Base-by-base conservation (phyloP, 2,888 invertebrate species). In the Oscheius sp. region DNA sequence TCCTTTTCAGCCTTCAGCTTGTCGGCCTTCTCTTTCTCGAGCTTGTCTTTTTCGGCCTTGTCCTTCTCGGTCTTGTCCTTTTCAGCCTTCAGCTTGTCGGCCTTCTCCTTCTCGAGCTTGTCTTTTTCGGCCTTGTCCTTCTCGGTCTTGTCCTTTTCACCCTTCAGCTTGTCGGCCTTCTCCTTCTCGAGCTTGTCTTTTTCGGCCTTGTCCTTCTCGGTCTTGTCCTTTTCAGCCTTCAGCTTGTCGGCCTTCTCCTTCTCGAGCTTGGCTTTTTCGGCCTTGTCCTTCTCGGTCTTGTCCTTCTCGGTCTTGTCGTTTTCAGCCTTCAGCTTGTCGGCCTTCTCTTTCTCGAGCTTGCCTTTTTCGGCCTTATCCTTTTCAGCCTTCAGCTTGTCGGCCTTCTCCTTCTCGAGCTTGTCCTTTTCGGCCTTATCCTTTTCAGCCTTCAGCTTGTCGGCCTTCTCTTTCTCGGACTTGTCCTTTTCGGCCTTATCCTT, bases 301-400 rank as follows among this genome's bases (percentile, higher is more conserved):
- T 66, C 66, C 53, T 66, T 66, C 1, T 66, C 66, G 37, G 13
- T 1, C 53, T 51, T 66, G 4, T 33, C 33, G 53, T 66, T 66
- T 35, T 66, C 21, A 21, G 21, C 21, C 66, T 66, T 66, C 2
- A 33, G 33, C 66, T 66, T 66, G 1, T 66, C 66, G 53, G 66
- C 66, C 66, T 66, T 66, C 1, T 66, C 66, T 53, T 66, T 66
- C 35, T 66, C 66, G 53, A 32, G 29, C 66, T 66, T 66, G 4
- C 3, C 51, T 35, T 50, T 66, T 5, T 66, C 66, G 32, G 51
- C 33, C 53, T 66, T 66, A 10, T 66, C 66, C 53, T 66, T 66
- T 33, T 66, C 66, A 21, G 35, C 51, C 53, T 66, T 66, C 35
- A 32, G 32, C 53, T 66, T 66, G 2, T 66, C 66, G 53, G 53